A percentile compares a stretch with the other conserved stretches of the same genome.
phyloP scores from a whole-genome alignment of 2,113 vertebrate genomes.

The Ophthalmolycus amberensis region DNA sequence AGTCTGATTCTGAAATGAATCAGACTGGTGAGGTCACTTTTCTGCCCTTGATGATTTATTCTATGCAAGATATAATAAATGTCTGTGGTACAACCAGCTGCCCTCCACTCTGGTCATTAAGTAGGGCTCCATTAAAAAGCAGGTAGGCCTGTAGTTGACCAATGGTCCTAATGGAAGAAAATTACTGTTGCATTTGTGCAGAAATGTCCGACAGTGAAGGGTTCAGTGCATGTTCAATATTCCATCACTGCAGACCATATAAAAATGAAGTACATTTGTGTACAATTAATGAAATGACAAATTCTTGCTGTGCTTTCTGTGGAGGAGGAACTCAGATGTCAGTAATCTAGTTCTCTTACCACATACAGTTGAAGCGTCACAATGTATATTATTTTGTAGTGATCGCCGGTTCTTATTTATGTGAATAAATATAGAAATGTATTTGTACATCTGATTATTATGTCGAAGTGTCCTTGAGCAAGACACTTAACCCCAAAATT shows the following conservation, averaged over 20 bases:
- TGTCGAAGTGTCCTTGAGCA: too few relatives aligned
- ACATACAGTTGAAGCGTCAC: not conserved
- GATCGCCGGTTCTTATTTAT: not conserved
- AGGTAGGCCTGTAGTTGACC: constrained; percentile 2
- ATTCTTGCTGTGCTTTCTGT: not conserved
- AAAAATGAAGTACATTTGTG: not conserved
- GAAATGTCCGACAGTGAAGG: not conserved
- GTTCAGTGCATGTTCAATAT: not conserved
- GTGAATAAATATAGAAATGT: not conserved
- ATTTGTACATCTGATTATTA: not conserved
- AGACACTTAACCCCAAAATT: too few relatives aligned
- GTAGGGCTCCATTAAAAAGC: constrained; percentile 11
- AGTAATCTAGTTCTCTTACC: not conserved
- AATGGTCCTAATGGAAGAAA: constrained; percentile 20
- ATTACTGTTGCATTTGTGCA: constrained; percentile 20
- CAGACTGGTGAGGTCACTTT: not conserved
- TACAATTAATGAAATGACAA: not conserved
- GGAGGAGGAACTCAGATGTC: not conserved
- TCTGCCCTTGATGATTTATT: not conserved
- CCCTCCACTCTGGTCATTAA: constrained; percentile 15
- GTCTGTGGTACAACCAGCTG: not conserved
- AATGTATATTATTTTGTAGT: not conserved
- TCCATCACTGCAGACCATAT: not conserved
- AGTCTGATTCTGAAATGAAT: not conserved
- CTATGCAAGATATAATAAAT: constrained; percentile 18